phyloP scores from a whole-genome alignment of 2,888 invertebrate genomes.

The Netelia fuscicornis region DNA sequence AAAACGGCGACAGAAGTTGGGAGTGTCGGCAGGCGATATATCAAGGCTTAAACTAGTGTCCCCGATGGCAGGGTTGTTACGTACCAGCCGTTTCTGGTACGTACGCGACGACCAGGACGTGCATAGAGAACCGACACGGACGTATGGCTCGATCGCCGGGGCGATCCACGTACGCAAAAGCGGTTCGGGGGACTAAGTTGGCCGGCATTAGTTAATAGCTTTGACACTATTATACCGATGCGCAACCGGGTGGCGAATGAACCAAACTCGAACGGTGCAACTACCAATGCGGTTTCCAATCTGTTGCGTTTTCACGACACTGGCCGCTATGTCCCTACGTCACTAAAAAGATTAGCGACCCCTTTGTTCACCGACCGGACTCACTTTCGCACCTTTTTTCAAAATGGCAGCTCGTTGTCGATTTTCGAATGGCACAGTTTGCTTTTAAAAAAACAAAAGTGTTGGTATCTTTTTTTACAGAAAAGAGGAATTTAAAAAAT shows the following conservation, averaged over 20 bases:
- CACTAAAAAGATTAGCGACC: constrained; percentile 58
- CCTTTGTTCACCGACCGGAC: constrained; percentile 33
- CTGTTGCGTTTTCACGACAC: constrained; percentile 83
- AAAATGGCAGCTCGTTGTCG: background rate
- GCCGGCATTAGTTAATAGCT: constrained; percentile 84
- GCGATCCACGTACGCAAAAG: constrained; percentile 70
- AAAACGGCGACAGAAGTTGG: constrained; percentile 85
- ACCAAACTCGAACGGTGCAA: constrained; percentile 70
- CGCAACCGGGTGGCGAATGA: constrained; percentile 78
- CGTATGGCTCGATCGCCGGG: constrained; percentile 80
- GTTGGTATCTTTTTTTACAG: too few species aligned
- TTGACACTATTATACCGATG: constrained; percentile 70
- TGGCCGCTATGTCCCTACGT: constrained; percentile 65
- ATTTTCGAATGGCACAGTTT: constrained; percentile 41
- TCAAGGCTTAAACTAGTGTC: constrained; percentile 84
- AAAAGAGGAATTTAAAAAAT: too few species aligned
- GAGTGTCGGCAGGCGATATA: constrained; percentile 84
- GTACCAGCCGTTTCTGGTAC: constrained; percentile 62
- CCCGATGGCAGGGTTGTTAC: constrained; percentile 71
- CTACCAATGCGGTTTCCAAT: constrained; percentile 84
- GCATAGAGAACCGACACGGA: constrained; percentile 69
- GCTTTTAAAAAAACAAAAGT: too few species aligned
- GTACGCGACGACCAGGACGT: constrained; percentile 43
- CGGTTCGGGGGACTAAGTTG: constrained; percentile 52
- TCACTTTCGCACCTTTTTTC: constrained; percentile 37